Percentiles rank a stretch among this genome's conserved stretches.
Conservation (phyloP, 92 coral and sea anemone species). For the Ricordea florida region DNA sequence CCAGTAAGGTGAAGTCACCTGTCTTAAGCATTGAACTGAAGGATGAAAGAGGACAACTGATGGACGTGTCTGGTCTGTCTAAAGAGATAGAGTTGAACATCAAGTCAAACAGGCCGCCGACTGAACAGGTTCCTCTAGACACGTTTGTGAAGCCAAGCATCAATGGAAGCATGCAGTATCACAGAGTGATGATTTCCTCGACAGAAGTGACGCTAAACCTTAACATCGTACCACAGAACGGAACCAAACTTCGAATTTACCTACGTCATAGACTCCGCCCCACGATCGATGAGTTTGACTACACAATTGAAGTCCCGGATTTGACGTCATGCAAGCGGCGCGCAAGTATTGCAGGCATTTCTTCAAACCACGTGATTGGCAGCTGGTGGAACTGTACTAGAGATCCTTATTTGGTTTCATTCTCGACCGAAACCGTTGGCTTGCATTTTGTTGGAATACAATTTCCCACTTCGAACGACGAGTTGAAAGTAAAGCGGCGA, state of each 20-base stretch:
- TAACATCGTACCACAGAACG: slow-evolving; percentile 61
- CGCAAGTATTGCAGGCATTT: background rate
- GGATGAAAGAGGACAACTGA: slow-evolving; percentile 49
- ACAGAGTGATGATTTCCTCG: slow-evolving; percentile 60
- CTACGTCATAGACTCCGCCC: slow-evolving; percentile 67
- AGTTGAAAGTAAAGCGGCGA: slow-evolving; percentile 18
- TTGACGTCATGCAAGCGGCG: slow-evolving; percentile 57
- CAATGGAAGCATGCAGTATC: slow-evolving; percentile 76
- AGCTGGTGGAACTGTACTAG: slow-evolving; percentile 51
- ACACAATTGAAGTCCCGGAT: slow-evolving; percentile 68
- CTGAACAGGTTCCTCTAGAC: background rate
- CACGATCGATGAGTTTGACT: slow-evolving; percentile 39
- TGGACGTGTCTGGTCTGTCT: slow-evolving; percentile 68
- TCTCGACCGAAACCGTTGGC: slow-evolving; percentile 64
- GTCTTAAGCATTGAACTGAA: slow-evolving; percentile 79
- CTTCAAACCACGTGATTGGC: background rate
- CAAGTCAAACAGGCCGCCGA: slow-evolving; percentile 12
- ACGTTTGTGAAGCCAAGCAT: slow-evolving; percentile 61
- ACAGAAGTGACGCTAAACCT: slow-evolving; percentile 62
- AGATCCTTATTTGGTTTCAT: slow-evolving; percentile 46
- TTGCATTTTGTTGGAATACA: slow-evolving; percentile 67
- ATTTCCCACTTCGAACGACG: slow-evolving; percentile 3
- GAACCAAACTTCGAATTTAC: slow-evolving; percentile 55
- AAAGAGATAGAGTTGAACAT: slow-evolving; percentile 72
- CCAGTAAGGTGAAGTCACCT: slow-evolving; percentile 68